A percentile compares a stretch with the other conserved stretches of the same genome.
phyloP scores from a whole-genome alignment of 2,888 invertebrate species.

The Perizoma flavofasciatum region DNA sequence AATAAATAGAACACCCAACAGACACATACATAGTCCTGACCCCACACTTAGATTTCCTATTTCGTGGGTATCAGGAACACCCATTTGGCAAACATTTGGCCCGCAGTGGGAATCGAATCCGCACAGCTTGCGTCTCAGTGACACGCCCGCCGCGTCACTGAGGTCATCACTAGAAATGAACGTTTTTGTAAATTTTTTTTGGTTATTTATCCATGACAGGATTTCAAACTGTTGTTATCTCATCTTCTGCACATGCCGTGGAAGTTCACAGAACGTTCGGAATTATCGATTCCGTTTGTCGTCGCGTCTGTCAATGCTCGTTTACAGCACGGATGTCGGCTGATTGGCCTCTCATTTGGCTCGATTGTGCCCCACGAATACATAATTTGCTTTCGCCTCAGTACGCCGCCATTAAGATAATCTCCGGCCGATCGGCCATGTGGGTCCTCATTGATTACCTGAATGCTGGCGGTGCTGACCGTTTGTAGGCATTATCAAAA shows the following conservation, averaged over 20 bases:
- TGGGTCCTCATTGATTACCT: constrained; percentile 62
- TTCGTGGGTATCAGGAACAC: too few species aligned
- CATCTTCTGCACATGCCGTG: constrained; percentile 15
- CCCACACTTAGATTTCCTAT: too few species aligned
- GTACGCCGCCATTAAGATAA: constrained; percentile 74
- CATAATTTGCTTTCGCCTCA: constrained; percentile 70
- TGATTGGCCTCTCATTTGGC: constrained; percentile 81
- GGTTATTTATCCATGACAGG: too few species aligned
- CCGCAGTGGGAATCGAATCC: too few species aligned
- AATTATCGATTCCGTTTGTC: constrained; percentile 66
- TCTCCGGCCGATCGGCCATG: constrained; percentile 56
- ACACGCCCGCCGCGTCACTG: too few species aligned
- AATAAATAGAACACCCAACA: too few species aligned
- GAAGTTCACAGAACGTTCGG: constrained; percentile 39
- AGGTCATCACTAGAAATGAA: too few species aligned
- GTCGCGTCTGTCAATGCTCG: constrained; percentile 65
- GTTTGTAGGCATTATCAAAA: constrained; percentile 37
- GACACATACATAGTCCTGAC: too few species aligned
- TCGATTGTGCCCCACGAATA: constrained; percentile 76
- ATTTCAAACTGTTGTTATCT: constrained; percentile 2
- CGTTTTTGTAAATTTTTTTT: too few species aligned
- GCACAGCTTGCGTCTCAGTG: too few species aligned
- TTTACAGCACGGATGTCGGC: constrained; percentile 59
- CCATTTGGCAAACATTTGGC: too few species aligned
- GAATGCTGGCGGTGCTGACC: constrained; percentile 24